phyloP scores from a whole-genome alignment of 1,140 invertebrate species.

The Brachionus rotundiformis region DNA sequence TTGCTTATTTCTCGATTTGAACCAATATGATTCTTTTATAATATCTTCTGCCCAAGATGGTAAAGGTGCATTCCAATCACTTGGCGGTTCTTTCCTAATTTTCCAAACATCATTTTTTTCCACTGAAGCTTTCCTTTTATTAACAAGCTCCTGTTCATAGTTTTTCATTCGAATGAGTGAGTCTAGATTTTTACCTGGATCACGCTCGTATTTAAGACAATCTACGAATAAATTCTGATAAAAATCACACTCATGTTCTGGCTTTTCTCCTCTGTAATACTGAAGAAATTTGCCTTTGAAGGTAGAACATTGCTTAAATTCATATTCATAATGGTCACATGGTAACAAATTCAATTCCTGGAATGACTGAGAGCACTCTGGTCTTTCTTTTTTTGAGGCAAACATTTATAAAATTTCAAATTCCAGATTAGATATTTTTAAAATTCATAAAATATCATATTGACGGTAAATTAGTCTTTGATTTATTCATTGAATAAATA shows the following conservation, averaged over 20 bases:
- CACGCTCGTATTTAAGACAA: slow-evolving; percentile 9
- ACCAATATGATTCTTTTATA: slow-evolving; percentile 29
- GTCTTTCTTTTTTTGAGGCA: background rate
- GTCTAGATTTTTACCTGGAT: slow-evolving; percentile 7
- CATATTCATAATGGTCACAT: slow-evolving; percentile 52
- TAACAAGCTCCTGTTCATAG: slow-evolving; percentile 21
- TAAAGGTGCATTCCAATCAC: slow-evolving; percentile 51
- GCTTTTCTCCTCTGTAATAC: slow-evolving; percentile 38
- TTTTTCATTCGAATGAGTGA: background rate
- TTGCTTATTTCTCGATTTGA: slow-evolving; percentile 29
- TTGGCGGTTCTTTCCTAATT: slow-evolving; percentile 26
- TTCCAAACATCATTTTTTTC: slow-evolving; percentile 50
- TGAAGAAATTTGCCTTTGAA: slow-evolving; percentile 17
- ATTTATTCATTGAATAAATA: background rate
- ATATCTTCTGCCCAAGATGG: background rate
- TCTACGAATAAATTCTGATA: slow-evolving; percentile 38
- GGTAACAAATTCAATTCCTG: slow-evolving; percentile 15
- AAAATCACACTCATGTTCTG: slow-evolving; percentile 16
- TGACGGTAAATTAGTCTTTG: background rate
- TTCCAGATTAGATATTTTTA: background rate
- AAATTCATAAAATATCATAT: background rate
- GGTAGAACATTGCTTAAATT: slow-evolving; percentile 26
- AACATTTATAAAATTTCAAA: background rate
- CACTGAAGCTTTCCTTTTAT: background rate
- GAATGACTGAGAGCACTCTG: background rate